Conservation (phyloP, 2,888 invertebrate genomes). For the Merodon equestris region DNA sequence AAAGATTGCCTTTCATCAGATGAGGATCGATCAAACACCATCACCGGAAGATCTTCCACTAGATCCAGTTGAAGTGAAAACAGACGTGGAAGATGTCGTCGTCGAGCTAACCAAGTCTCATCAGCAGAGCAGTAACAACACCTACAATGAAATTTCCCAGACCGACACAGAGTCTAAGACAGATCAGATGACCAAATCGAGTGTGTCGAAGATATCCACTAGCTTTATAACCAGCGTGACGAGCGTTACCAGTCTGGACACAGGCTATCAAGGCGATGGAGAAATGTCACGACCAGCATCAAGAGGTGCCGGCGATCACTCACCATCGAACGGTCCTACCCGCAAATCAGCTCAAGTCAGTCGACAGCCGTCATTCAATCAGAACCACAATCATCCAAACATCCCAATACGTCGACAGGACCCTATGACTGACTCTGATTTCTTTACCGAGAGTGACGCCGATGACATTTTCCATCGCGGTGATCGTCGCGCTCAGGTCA, state of each 20-base stretch:
- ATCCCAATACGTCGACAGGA: slow-evolving; percentile 86
- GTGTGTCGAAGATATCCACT: slow-evolving; percentile 84
- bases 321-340: slow-evolving; percentile 81
- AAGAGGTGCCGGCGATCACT: slow-evolving; percentile 87
- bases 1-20: slow-evolving; percentile 75
- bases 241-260: slow-evolving; percentile 94
- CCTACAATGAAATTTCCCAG: slow-evolving; percentile 80
- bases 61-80: slow-evolving; percentile 85
- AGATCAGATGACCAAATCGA: slow-evolving; percentile 82
- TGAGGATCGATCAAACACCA: slow-evolving; percentile 87
- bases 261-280: slow-evolving; percentile 96
- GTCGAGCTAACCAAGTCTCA: slow-evolving; percentile 75
- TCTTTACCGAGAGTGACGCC: slow-evolving; percentile 93
- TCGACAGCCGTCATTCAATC: slow-evolving; percentile 79
- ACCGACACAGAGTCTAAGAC: slow-evolving; percentile 82
- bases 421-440: slow-evolving; percentile 95
- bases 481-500: slow-evolving; percentile 89
- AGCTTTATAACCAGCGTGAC: slow-evolving; percentile 93
- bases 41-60: slow-evolving; percentile 91
- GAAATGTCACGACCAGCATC: slow-evolving; percentile 93
- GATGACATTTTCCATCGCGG: slow-evolving; percentile 86
- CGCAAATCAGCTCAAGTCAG: slow-evolving; percentile 75
- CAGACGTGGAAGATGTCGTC: slow-evolving; percentile 81
- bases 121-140: slow-evolving; percentile 63
- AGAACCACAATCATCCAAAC: slow-evolving; percentile 77